phyloP scores from a whole-genome alignment of 1,140 invertebrate species.

The Drosophila rufa region DNA sequence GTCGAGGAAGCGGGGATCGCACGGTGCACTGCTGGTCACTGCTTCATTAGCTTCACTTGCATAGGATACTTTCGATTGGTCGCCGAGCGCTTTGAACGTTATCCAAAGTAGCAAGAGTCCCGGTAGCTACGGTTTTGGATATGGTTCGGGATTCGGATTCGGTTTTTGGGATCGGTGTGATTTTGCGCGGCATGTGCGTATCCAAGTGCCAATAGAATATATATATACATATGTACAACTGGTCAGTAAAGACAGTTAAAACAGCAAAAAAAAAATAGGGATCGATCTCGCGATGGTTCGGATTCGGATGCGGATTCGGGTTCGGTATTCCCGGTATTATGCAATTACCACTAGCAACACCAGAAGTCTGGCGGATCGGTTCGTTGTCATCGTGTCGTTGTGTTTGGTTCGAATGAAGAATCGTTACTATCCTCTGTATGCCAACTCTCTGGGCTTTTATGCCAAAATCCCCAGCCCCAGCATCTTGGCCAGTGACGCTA shows the following conservation, averaged over 20 bases:
- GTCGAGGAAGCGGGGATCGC: slow-evolving; percentile 10
- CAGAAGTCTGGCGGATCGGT: slow-evolving; percentile 67
- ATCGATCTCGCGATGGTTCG: background rate
- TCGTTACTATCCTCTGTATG: slow-evolving; percentile 73
- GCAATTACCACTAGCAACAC: slow-evolving; percentile 76
- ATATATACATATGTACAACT: slow-evolving; percentile 45
- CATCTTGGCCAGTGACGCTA: slow-evolving; percentile 52
- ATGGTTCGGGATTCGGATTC: slow-evolving; percentile 10
- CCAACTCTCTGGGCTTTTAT: slow-evolving; percentile 44
- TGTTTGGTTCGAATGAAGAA: slow-evolving; percentile 69
- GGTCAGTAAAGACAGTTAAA: slow-evolving; percentile 53
- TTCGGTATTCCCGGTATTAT: slow-evolving; percentile 25
- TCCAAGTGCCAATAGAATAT: slow-evolving; percentile 71
- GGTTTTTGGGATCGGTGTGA: slow-evolving; percentile 15
- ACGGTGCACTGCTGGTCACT: slow-evolving; percentile 58
- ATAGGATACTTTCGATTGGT: slow-evolving; percentile 72
- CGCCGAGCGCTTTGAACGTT: slow-evolving; percentile 71
- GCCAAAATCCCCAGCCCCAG: slow-evolving; percentile 34
- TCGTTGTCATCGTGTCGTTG: slow-evolving; percentile 79
- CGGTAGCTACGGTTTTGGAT: slow-evolving; percentile 63
- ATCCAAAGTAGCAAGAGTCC: slow-evolving; percentile 77
- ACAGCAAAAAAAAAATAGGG: slow-evolving; percentile 16
- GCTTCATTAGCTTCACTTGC: slow-evolving; percentile 64
- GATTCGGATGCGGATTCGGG: background rate
- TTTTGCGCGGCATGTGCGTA: slow-evolving; percentile 59